Conservation (phyloP, 2,797 vertebrate genomes). For the Sebastes umbrosus region DNA sequence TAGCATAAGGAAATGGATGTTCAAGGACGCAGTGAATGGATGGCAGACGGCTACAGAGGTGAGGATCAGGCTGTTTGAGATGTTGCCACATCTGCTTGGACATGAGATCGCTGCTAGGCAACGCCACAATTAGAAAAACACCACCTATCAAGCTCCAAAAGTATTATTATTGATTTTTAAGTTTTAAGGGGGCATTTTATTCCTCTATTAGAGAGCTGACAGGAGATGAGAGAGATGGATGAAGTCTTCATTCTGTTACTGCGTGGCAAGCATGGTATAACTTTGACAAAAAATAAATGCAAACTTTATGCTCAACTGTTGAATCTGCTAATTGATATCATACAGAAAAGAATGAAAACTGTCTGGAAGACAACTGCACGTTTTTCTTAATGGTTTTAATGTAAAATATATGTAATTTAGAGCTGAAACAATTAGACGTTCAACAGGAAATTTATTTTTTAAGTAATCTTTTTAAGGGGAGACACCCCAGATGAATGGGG, state of each 20-base stretch:
- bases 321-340: neutral
- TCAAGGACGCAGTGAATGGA: constrained; percentile 6
- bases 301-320: neutral
- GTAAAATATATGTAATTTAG: neutral
- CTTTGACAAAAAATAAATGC: neutral
- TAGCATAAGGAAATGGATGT: neutral
- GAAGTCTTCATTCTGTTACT: too few relatives aligned
- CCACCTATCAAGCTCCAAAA: neutral
- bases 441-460: neutral
- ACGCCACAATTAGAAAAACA: neutral
- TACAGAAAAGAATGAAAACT: neutral
- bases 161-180: neutral
- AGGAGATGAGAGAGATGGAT: too few relatives aligned
- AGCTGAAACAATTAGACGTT: neutral
- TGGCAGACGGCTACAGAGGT: neutral
- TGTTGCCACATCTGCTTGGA: neutral
- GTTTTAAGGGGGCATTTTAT: neutral
- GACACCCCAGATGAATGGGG: too few relatives aligned
- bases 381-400: neutral
- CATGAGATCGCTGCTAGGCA: neutral
- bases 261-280: too few relatives aligned
- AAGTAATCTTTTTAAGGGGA: neutral
- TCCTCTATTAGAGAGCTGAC: neutral
- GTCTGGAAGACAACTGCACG: accelerated
- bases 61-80: neutral